These are phyloP conservation scores for Babyrousa celebensis DNA, from an alignment of 2,797 vertebrate genomes.

Conservation along the genomic window DNA sequence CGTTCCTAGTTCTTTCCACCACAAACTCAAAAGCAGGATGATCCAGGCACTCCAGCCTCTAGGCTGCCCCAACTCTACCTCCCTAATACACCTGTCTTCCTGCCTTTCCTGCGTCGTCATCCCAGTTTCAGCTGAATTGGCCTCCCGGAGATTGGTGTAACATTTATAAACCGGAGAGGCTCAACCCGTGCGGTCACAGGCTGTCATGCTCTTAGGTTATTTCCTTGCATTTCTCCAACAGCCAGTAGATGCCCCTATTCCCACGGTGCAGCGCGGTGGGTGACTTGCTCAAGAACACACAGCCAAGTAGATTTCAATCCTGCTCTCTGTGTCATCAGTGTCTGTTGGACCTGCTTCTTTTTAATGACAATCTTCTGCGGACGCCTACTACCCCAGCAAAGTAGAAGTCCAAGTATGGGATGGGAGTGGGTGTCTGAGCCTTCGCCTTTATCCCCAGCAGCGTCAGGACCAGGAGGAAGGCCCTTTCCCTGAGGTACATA, in stretches of 20 bases:
- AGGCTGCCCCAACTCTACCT: neutral
- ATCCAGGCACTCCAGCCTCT: neutral
- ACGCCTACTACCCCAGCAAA: neutral
- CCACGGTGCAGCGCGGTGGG: accelerated
- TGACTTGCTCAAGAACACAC: neutral
- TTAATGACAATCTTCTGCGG: neutral
- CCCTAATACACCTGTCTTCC: neutral
- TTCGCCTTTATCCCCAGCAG: neutral
- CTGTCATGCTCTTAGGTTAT: accelerated
- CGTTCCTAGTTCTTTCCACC: neutral
- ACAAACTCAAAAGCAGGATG: accelerated
- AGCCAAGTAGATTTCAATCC: neutral
- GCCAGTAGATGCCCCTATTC: neutral
- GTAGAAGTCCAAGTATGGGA: accelerated
- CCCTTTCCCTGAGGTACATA: neutral
- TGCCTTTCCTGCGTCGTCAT: accelerated
- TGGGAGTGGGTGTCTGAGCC: accelerated
- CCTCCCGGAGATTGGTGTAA: neutral
- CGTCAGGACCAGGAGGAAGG: accelerated
- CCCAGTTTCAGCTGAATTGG: accelerated
- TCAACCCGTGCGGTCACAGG: accelerated
- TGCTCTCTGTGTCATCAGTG: too few relatives aligned
- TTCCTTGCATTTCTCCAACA: neutral
- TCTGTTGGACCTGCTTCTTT: neutral
- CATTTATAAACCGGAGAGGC: accelerated